Base-by-base conservation (phyloP, 2,797 vertebrate species). In the Corythornis leucogaster region DNA sequence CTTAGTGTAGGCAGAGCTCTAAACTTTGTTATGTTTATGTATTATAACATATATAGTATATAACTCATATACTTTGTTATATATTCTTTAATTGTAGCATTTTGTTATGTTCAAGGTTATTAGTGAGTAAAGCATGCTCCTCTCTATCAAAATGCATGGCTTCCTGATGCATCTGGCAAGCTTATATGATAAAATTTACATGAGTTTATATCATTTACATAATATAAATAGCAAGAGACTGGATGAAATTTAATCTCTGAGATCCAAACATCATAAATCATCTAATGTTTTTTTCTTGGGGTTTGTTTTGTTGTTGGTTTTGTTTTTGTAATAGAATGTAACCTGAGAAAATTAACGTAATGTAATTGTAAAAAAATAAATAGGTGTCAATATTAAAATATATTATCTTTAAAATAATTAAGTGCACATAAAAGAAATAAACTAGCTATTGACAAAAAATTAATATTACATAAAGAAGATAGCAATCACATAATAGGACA, bases 241-340 rank as follows among this genome's bases (percentile, higher is more conserved):
- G 30, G 13, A 2, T 80, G 38, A 94, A 96, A 96, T 96, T 95
- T 96, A 96, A 97, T 95, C n/a, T 93, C 35, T 92, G 67, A 89
- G 92, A 83, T 85, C 68, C 87, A 95, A 97, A 89, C 58, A 90
- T 92, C 86, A 80, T 84, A 87, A 95, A 96, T 95, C 70, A 86
- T 85, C 30, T 55, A 63, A 50, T 33, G 46, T 3, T 2, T 12
- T 85, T 61, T 28, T 17, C 15, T 45, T 45, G 25, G 8, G 2
- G 4, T 3, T 0, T 17, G 0, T 20, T 31, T 45, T 57, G 25
- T 40, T 33, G 14, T 7, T 15, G 24, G 22, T 0, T 9, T n/a
- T 38, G 51, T 76, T 86, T 20, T 64, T 55, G 13, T 58, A 22
- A 73, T 62, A 73, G 64, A 85, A 12, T 51, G 28, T 75, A 87